A percentile compares a stretch with the other conserved stretches of the same genome.
Conservation (phyloP, 2,797 vertebrate species). For the Mastacembelus armatus region DNA sequence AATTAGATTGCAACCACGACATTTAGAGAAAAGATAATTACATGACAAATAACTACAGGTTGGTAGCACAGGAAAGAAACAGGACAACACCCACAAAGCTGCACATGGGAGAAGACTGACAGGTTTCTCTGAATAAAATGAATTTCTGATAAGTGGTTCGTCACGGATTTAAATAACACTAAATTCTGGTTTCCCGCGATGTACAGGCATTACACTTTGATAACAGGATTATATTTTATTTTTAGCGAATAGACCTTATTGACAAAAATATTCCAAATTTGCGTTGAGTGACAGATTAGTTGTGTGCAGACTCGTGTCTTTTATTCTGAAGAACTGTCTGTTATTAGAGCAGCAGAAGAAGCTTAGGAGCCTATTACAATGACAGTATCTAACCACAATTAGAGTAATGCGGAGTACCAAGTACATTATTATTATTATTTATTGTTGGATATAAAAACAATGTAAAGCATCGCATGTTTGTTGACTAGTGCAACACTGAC, state of each 20-base stretch:
- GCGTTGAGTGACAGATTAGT: conserved; percentile 43
- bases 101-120: conserved; percentile 35
- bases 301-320: conserved; percentile 1
- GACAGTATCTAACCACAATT: not conserved
- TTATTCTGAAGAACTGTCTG: conserved; percentile 3
- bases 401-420: not conserved
- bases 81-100: conserved; percentile 46
- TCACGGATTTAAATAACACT: not conserved
- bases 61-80: not conserved
- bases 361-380: not conserved
- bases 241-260: not conserved
- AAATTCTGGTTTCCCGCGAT: not conserved
- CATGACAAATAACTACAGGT: conserved; percentile 12
- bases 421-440: not conserved
- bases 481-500: conserved; percentile 18
- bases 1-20: conserved; percentile 26
- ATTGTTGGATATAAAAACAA: not conserved
- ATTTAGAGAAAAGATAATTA: conserved; percentile 12
- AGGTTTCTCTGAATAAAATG: conserved; percentile 46
- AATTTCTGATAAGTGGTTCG: conserved; percentile 11
- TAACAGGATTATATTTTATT: not conserved
- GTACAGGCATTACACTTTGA: not conserved
- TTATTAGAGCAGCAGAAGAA: not conserved
- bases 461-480: not conserved
- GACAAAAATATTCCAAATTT: not conserved